Base-by-base conservation (phyloP, 2,797 vertebrate genomes). In the Taeniopygia guttata region DNA sequence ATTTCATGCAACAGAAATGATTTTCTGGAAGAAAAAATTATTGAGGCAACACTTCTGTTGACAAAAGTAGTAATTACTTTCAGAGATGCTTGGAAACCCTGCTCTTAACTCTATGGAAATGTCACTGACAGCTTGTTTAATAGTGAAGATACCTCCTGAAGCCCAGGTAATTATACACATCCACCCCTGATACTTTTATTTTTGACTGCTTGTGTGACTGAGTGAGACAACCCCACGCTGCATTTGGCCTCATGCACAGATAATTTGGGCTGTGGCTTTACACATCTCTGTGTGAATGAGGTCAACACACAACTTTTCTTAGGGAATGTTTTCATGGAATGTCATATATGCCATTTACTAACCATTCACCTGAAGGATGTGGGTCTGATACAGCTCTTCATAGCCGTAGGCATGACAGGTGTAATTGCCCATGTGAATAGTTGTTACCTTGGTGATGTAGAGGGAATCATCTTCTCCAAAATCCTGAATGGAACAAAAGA, bases 341-440 rank as follows among this genome's bases (percentile, higher is more conserved):
- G 93, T 95, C 97, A 97, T 12, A 97, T 36, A 90, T 98, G 97
- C 97, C 97, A 98, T 98, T 98, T 99, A 99, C 99, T 99, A 98
- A 99, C 99, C 99, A 98, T 99, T 99, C 98, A 99, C 99, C 99
- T 99, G 99, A 98, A 99, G 99, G 98, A 99, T 98, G 98, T 99
- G 99, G 95, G 98, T 99, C 98, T 99, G 99, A 97, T 97, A 98
- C 88, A 99, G 98, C 91, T 99, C 98, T 93, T 99, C 99, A 23
- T 99, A 99, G 97, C 99, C 99, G n/a, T 98, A 98, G 89, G 99
- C 99, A 60, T 99, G 99, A 96, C 99, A 99, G 96, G 98, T 99
- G 97, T 99, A 99, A 97, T 99, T 99, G 92, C 99, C 99, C 98
- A 99, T 99, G 98, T 99, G 99, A 96, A 99, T 97, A 45, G 99